phyloP scores from a whole-genome alignment of 2,113 vertebrate genomes.

The Epinephelus fuscoguttatus region DNA sequence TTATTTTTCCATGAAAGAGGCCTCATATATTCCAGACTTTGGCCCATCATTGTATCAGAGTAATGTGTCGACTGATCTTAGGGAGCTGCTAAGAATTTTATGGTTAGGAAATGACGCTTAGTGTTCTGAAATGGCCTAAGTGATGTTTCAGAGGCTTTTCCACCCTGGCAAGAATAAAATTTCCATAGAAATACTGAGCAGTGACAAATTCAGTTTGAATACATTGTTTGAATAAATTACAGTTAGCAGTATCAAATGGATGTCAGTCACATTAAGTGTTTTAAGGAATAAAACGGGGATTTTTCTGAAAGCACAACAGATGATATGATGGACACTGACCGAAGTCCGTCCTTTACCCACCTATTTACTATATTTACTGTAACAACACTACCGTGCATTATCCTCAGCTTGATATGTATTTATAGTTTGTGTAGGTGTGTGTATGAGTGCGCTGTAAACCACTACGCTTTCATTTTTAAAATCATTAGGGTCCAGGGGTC shows the following conservation, averaged over 20 bases:
- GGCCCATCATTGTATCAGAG: slow-evolving; percentile 13
- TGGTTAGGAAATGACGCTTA: slow-evolving; percentile 41
- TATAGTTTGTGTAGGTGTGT: slow-evolving; percentile 43
- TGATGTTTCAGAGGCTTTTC: slow-evolving; percentile 44
- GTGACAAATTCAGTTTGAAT: slow-evolving; percentile 37
- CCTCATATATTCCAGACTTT: slow-evolving; percentile 12
- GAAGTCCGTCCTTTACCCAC: slow-evolving; percentile 13
- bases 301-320: slow-evolving; percentile 6
- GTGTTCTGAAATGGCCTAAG: slow-evolving; percentile 41
- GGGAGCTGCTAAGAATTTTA: slow-evolving; percentile 19
- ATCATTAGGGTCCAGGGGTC: slow-evolving; percentile 16
- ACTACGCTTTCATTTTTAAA: slow-evolving; percentile 24
- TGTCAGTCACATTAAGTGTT: slow-evolving; percentile 19
- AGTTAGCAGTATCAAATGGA: slow-evolving; percentile 39
- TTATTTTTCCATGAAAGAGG: background rate
- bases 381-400: slow-evolving; percentile 15
- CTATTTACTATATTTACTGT: slow-evolving; percentile 28
- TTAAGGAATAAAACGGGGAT: background rate
- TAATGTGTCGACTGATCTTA: slow-evolving; percentile 45
- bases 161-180: slow-evolving; percentile 44
- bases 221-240: slow-evolving; percentile 48
- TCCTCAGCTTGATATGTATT: slow-evolving; percentile 21
- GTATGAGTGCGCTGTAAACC: background rate
- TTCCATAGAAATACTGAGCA: slow-evolving; percentile 31
- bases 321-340: slow-evolving; percentile 13